Conservation (phyloP, 37 sponge, comb jelly and placozoan species). For the Mnemiopsis leidyi region DNA sequence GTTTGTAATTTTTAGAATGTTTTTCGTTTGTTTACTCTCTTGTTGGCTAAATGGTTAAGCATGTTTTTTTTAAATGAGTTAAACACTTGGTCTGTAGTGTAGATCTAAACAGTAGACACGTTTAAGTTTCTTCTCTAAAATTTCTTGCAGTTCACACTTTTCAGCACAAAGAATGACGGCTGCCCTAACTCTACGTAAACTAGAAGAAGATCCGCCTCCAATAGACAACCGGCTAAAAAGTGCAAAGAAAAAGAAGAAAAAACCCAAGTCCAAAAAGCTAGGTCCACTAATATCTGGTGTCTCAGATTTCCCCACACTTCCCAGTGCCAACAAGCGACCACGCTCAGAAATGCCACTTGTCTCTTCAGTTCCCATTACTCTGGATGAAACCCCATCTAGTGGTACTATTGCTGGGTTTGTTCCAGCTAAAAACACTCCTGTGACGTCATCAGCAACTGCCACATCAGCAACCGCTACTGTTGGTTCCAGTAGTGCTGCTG, state of each 20-base stretch:
- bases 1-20: too few species aligned
- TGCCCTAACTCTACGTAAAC: background rate
- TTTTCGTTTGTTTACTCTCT: too few species aligned
- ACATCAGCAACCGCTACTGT: background rate
- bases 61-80: too few species aligned
- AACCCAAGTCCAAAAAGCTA: background rate
- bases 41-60: too few species aligned
- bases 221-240: background rate
- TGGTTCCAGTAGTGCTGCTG: background rate
- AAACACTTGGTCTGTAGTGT: too few species aligned
- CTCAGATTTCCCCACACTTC: background rate
- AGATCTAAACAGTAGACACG: too few species aligned
- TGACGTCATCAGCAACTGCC: background rate
- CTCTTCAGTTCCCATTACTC: background rate
- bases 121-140: too few species aligned
- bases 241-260: background rate
- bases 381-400: background rate
- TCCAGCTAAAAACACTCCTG: background rate
- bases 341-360: background rate
- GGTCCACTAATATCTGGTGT: background rate
- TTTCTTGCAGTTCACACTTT: background rate
- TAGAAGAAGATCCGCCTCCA: slow-evolving; percentile 33
- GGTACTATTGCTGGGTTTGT: background rate
- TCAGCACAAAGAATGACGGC: slow-evolving; percentile 31
- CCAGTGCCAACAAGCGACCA: background rate